Evolutionary conservation across 2,888 invertebrate species (phyloP), one percentile per base, ranked within the genome.

Genomic region (Sinodicranocentrus sp.): DNA sequence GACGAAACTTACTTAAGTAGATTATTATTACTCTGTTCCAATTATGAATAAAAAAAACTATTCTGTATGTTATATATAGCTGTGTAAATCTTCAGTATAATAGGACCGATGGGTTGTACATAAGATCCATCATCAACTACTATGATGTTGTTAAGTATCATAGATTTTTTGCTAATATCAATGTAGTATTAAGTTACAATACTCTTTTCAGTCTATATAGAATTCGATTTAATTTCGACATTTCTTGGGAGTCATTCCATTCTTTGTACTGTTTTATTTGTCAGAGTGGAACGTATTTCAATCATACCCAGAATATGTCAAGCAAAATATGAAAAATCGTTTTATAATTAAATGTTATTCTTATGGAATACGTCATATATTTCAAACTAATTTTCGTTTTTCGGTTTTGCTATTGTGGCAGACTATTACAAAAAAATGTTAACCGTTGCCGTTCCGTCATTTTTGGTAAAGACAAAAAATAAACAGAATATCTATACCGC

Each of bases 1-100:
- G 80, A 80, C 80, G 80, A 80, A 72, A 80, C 80, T 80, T 72
- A 80, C 72, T 80, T 80, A 79, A 79, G 79, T 79, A 79, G 79
- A 79, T 71, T 23, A 71, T 70, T 67, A 59, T 61, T 57, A 54
- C 54, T 76, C 21, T 76, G 79, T 79, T 79, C 79, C 79, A 71
- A 19, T 79, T 76, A 76, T 65, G 26, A 19, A 63, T 33, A 17
- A 23, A 76, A 70, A 68, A 54, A 19, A 26, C 57, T 77, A 44
- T 39, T 67, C 10, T 43, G 43, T 44, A 67, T 44, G 43, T 19
- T 77, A 57, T n/a, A n/a, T n/a, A n/a, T 67, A 63, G 68, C 57
- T 65, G 6, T 1, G 21, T 33, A 67, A 44, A 67, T n/a, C 59
- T 70, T 70, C 26, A 59, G 43, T 26, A 0, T n/a, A n/a, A n/a